Base-by-base conservation (phyloP, 2,888 invertebrate species). In the Mellilla xanthometata region DNA sequence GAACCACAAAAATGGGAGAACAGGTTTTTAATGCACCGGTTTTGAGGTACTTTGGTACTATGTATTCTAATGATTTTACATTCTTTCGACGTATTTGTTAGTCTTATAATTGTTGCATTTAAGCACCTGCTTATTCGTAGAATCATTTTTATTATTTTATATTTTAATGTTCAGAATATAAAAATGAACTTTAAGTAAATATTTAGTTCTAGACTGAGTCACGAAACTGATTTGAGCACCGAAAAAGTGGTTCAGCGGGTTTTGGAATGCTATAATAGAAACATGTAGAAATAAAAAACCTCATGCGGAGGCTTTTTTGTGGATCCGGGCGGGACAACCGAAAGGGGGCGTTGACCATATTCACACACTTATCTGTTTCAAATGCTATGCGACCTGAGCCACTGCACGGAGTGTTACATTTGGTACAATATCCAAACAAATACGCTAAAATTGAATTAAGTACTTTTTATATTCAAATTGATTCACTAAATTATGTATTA, bases 21-120 rank as follows among this genome's bases (percentile, higher is more conserved):
- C 73, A 35, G 62, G 72, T 75, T 76, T 65, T 53, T 60, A 63
- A 62, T 65, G 62, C 65, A 61, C 58, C 58, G 58, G 66, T 60
- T 54, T 50, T 39, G 33, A 15, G 26, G 28, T 35, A 45, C 42
- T 33, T 19, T 15, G 24, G 26, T 35, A 46, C 45, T 33, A 28
- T 38, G 39, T 52, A 49, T 39, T 54, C 47, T 58, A 56, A 54
- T 52, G 52, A 48, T 52, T 19, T 35, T 38, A 49, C 39, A 52
- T 51, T 56, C 39, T 56, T 51, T 32, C 9, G 19, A 15, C 15
- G 10, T 34, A 12, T 19, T 19, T 19, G 15, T 5, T 6, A 6
- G 15, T 5, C 15, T 19, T 19, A 1, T 5, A 5, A 19, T 5
- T 19, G 15, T 19, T 19, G 15, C 15, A 19, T 6, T 5, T 19